A percentile compares a stretch with the other conserved stretches of the same genome.
Evolutionary conservation across 2,797 vertebrate genomes (phyloP).

Genomic region (Coracias cyanogaster): DNA sequence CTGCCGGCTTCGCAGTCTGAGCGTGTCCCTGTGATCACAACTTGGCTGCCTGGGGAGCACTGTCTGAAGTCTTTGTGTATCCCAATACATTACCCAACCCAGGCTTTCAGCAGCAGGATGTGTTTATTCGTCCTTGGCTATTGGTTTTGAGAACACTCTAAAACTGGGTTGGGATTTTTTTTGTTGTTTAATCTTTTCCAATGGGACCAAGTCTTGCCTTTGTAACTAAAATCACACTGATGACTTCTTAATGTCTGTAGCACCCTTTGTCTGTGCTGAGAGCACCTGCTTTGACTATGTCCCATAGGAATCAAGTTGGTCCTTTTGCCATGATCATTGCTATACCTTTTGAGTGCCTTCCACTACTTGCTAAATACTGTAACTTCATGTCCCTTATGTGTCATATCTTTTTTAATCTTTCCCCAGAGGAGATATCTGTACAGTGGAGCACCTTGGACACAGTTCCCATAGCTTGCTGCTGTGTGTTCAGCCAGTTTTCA

Average conservation of each 20-base stretch:
- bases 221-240: not conserved
- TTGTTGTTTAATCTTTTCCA: not conserved
- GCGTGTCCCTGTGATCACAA: not conserved
- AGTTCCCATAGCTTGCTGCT: not conserved
- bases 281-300: not conserved
- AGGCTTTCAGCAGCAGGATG: constrained; percentile 12
- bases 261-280: not conserved
- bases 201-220: not conserved
- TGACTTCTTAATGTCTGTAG: not conserved
- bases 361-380: not conserved
- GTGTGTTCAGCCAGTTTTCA: not conserved
- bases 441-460: not conserved
- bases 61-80: not conserved
- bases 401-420: not conserved
- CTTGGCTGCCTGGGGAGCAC: not conserved
- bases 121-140: constrained; percentile 43
- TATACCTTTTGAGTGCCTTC: not conserved
- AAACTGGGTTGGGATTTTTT: not conserved
- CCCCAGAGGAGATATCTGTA: not conserved
- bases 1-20: not conserved
- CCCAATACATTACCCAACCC: constrained; percentile 7
- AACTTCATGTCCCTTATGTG: not conserved
- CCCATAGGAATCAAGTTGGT: not conserved
- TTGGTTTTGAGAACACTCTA: not conserved
- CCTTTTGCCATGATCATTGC: not conserved